These are phyloP conservation scores for Eupithecia vulgata DNA, from an alignment of 2,888 invertebrate species.

Conservation along the genomic window DNA sequence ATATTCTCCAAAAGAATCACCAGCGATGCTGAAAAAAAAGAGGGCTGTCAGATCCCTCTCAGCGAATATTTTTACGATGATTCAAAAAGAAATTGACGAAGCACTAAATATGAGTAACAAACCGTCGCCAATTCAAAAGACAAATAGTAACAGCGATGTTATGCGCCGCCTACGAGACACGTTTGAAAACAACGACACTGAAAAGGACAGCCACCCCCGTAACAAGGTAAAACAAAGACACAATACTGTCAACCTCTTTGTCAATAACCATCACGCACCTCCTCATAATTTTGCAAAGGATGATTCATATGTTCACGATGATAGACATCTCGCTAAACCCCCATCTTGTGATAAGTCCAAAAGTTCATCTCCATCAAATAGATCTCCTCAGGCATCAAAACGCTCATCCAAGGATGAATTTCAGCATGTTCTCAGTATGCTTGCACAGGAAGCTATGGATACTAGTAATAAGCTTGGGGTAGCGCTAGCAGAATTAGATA, in stretches of 20 bases:
- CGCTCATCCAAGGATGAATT: slow-evolving; percentile 81
- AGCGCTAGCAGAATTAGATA: slow-evolving; percentile 85
- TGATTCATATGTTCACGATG: slow-evolving; percentile 81
- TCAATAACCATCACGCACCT: slow-evolving; percentile 77
- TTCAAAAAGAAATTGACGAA: slow-evolving; percentile 86
- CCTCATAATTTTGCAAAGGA: slow-evolving; percentile 80
- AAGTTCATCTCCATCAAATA: slow-evolving; percentile 83
- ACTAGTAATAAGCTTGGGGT: slow-evolving; percentile 88
- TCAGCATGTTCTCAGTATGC: slow-evolving; percentile 88
- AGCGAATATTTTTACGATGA: slow-evolving; percentile 91
- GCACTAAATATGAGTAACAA: slow-evolving; percentile 79
- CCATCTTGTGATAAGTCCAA: slow-evolving; percentile 81
- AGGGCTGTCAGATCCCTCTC: slow-evolving; percentile 92
- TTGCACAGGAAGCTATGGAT: slow-evolving; percentile 90
- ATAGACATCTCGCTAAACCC: slow-evolving; percentile 78
- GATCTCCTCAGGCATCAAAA: slow-evolving; percentile 81
- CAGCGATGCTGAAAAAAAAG: slow-evolving; percentile 86
- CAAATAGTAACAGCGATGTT: slow-evolving; percentile 86
- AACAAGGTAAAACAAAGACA: slow-evolving; percentile 83
- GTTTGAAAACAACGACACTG: slow-evolving; percentile 76
- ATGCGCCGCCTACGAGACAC: slow-evolving; percentile 77
- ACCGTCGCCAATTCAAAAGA: slow-evolving; percentile 82
- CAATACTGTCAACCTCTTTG: slow-evolving; percentile 79
- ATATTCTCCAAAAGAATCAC: slow-evolving; percentile 67
- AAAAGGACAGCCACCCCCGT: slow-evolving; percentile 73